A percentile compares a stretch with the other conserved stretches of the same genome.
Conservation (phyloP, 2,113 vertebrate species). For the Carassius carassius region DNA sequence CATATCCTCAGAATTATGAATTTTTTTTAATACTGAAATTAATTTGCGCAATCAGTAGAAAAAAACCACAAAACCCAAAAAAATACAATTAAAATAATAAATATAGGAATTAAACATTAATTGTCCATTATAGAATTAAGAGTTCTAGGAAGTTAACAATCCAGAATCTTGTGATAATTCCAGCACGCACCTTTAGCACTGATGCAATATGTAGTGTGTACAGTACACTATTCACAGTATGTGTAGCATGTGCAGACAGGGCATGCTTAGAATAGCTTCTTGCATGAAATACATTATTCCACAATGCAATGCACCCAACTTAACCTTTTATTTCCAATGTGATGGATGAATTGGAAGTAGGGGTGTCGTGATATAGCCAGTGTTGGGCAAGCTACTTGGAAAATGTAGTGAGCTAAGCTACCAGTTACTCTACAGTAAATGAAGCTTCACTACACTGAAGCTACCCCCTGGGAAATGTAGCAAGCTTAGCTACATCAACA, state of each 20-base stretch:
- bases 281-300: neutral
- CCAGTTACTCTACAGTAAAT: no score
- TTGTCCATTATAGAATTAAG: neutral
- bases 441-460: no score
- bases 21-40: no score
- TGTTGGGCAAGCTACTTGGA: no score
- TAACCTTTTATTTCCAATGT: no score
- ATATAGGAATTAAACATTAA: neutral
- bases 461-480: no score
- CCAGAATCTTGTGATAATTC: neutral
- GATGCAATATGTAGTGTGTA: neutral
- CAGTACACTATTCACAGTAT: neutral
- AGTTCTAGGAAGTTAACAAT: neutral
- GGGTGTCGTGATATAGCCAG: no score
- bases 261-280: neutral
- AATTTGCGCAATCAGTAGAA: neutral
- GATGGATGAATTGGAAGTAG: no score
- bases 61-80: neutral
- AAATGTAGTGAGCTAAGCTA: no score
- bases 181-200: neutral
- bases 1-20: neutral
- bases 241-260: neutral
- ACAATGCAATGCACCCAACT: neutral
- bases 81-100: no score
- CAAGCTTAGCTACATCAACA: no score